phyloP scores from a whole-genome alignment of 2,888 invertebrate species.

The Cheilosia urbana region DNA sequence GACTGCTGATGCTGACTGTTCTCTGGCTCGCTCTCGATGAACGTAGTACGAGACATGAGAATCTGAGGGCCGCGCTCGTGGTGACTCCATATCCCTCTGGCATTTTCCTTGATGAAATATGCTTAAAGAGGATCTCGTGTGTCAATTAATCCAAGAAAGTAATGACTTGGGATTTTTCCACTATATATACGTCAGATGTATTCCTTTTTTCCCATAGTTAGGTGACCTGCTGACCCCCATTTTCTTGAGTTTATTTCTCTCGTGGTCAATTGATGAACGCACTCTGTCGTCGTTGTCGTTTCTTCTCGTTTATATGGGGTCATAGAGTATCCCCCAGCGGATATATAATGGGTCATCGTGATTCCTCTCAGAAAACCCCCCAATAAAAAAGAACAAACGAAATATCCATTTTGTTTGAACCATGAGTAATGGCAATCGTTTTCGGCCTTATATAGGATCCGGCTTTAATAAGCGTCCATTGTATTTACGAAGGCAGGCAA shows the following conservation, averaged over 20 bases:
- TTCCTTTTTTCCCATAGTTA: neutral
- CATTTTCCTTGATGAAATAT: constrained; percentile 6
- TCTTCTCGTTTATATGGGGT: neutral
- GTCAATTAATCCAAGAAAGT: constrained; percentile 63
- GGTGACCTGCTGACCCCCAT: constrained; percentile 46
- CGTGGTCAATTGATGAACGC: constrained; percentile 11
- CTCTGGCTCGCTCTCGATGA: constrained; percentile 1
- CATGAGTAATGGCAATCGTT: constrained; percentile 62
- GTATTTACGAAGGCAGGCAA: constrained; percentile 5
- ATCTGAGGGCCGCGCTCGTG: neutral
- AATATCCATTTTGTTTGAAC: neutral
- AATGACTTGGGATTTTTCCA: constrained; percentile 46
- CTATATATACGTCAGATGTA: constrained; percentile 3
- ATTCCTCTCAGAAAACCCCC: neutral
- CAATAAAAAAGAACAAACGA: neutral
- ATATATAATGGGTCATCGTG: constrained; percentile 8
- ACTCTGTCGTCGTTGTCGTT: constrained; percentile 4
- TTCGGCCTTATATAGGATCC: constrained; percentile 47
- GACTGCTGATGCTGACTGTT: neutral
- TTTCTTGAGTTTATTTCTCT: neutral
- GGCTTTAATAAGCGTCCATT: constrained; percentile 55
- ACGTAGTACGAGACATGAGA: too few relatives aligned
- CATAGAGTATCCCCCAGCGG: neutral
- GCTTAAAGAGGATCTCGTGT: constrained; percentile 47
- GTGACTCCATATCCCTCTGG: neutral